phyloP scores from a whole-genome alignment of 1,140 invertebrate species.

The Patella vulgata region DNA sequence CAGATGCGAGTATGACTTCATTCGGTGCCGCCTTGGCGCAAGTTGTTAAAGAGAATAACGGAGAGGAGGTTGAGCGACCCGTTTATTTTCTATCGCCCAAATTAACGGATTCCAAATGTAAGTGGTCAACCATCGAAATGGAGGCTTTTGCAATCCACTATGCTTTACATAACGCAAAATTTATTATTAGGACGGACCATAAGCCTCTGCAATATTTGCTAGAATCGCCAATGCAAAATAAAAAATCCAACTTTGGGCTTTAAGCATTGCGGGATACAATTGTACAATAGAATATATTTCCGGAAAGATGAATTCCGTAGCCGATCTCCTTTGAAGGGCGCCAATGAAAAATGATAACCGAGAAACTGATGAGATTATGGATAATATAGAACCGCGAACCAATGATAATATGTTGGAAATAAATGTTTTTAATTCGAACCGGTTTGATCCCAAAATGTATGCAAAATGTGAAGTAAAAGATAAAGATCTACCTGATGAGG shows the following conservation, averaged over 20 bases:
- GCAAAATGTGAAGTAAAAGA: not conserved
- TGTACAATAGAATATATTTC: slow-evolving; percentile 29
- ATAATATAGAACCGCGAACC: slow-evolving; percentile 10
- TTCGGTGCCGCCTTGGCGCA: slow-evolving; percentile 9
- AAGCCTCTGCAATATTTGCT: slow-evolving; percentile 33
- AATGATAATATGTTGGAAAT: slow-evolving; percentile 21
- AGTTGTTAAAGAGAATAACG: not conserved
- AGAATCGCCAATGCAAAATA: slow-evolving; percentile 34
- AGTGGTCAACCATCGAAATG: slow-evolving; percentile 38
- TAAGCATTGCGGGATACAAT: slow-evolving; percentile 33
- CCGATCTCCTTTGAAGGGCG: slow-evolving; percentile 32
- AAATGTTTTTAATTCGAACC: slow-evolving; percentile 20
- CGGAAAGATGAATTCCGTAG: slow-evolving; percentile 26
- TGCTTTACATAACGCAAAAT: slow-evolving; percentile 38
- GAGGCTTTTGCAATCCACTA: slow-evolving; percentile 44
- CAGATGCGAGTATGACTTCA: not conserved
- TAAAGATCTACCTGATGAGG: not conserved
- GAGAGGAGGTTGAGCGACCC: not conserved
- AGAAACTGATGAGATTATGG: not conserved
- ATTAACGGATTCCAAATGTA: slow-evolving; percentile 26
- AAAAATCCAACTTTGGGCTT: slow-evolving; percentile 34
- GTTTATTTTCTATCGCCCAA: slow-evolving; percentile 36
- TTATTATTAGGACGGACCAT: slow-evolving; percentile 43
- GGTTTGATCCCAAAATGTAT: slow-evolving; percentile 22
- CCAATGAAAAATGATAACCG: not conserved